Evolutionary conservation across 2,888 invertebrate genomes (phyloP), one percentile per base, ranked within the genome.

Genomic region (Pemphredon lugubris): DNA sequence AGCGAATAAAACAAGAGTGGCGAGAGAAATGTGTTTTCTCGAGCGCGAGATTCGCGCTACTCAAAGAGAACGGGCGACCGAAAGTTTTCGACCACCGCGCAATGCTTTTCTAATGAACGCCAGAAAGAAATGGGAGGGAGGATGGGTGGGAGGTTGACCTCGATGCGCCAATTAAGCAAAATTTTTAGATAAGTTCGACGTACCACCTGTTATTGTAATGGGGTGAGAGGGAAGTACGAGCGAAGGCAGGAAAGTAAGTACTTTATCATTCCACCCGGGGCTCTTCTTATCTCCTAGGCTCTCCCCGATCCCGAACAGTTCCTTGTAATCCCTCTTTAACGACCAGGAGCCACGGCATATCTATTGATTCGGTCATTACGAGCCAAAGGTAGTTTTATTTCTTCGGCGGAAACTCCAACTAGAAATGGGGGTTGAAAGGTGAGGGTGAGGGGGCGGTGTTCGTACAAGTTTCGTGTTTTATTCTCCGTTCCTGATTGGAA

Each of bases 351-450:
- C 23, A 47, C 44, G 40, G 21, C 53, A 14, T 61, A 54, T 50
- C 57, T 68, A 79, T 75, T 67, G 79, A 75, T 79, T 73, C 65
- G 74, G 51, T 72, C 77, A 63, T 78, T 75, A 67, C 50, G 54
- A 42, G 42, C 45, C 42, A 50, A 61, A 42, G 71, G 47, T 63
- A 40, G 51, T 72, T 66, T 65, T 75, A 61, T 66, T 66, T 21
- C 40, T 21, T 6, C 32, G 34, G n/a, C 23, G 23, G 6, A 63
- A 45, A 32, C 37, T 26, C 55, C 42, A 7, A 1, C 16, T 44
- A 18, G 45, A 30, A 39, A 16, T 7, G 16, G 11, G 2, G 26
- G 34, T 2, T 9, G n/a, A 3, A 34, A n/a, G 3, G 13, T 18
- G 23, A 21, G 16, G 11, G n/a, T 13, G 18, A 48, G 54, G 0